Conservation (phyloP, 2,797 vertebrate species). For the Prunella strophiata region DNA sequence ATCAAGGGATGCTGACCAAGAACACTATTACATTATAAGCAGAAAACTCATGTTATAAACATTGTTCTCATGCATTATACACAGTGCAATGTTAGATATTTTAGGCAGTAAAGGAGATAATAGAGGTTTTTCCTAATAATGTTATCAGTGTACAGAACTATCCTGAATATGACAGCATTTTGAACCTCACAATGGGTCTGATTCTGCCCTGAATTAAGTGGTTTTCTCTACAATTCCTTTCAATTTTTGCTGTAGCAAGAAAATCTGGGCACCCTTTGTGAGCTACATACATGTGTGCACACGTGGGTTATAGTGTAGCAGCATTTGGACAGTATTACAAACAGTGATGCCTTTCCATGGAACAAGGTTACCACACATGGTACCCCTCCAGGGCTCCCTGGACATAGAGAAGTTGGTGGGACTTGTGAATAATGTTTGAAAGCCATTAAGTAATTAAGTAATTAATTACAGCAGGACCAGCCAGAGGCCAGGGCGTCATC, state of each 20-base stretch:
- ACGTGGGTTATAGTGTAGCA: accelerated
- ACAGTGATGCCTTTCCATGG: accelerated
- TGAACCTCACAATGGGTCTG: not conserved
- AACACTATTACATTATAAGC: not conserved
- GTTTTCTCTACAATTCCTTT: not conserved
- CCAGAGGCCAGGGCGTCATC: not conserved
- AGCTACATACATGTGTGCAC: not conserved
- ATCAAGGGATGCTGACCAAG: slow-evolving; percentile 59
- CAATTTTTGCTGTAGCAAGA: not conserved
- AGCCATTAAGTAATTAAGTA: accelerated
- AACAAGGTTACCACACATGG: accelerated
- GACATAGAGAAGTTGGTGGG: not conserved
- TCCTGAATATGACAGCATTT: not conserved
- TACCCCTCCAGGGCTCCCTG: not conserved
- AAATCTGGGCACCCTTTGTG: not conserved
- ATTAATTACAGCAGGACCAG: not conserved
- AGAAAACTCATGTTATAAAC: not conserved
- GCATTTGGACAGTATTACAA: not conserved
- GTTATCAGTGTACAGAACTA: not conserved
- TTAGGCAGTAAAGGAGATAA: not conserved
- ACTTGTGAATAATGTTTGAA: not conserved
- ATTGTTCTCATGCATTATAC: not conserved
- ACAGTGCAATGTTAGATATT: not conserved
- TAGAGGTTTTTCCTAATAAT: not conserved
- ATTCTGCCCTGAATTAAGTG: not conserved